These are phyloP conservation scores for Cyphomyrmex costatus DNA, from an alignment of 1,140 invertebrate genomes.

Conservation along the genomic window DNA sequence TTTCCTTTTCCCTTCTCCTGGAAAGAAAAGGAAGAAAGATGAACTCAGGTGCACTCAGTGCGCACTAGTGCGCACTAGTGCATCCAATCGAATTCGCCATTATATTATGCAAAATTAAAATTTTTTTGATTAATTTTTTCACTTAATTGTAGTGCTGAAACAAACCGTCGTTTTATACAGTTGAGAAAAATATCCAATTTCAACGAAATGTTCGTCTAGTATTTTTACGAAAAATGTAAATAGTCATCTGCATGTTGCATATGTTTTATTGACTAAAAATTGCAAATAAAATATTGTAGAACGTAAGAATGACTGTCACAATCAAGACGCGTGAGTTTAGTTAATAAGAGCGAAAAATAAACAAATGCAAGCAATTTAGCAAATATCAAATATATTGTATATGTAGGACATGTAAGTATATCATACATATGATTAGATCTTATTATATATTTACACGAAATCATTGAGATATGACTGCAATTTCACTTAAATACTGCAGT, in stretches of 20 bases:
- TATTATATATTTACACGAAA: slow-evolving; percentile 47
- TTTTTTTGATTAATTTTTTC: not conserved
- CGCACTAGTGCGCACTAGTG: no score
- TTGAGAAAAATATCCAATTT: slow-evolving; percentile 11
- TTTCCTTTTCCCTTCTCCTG: no score
- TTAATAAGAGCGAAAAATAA: slow-evolving; percentile 41
- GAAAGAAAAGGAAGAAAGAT: no score
- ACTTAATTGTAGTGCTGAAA: not conserved
- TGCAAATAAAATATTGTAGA: not conserved
- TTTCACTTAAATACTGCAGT: slow-evolving; percentile 50
- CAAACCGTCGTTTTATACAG: not conserved
- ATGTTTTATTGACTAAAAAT: slow-evolving; percentile 15
- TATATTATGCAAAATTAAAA: not conserved
- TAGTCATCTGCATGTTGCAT: not conserved
- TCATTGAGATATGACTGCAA: slow-evolving; percentile 52
- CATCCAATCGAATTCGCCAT: no score
- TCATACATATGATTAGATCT: slow-evolving; percentile 23
- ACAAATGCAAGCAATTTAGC: not conserved
- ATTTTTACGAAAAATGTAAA: slow-evolving; percentile 29
- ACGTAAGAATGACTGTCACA: not conserved
- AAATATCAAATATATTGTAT: slow-evolving; percentile 28
- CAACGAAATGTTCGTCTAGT: not conserved
- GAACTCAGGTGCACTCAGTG: no score
- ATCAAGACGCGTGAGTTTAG: slow-evolving; percentile 3
- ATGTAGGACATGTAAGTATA: no score